Base-by-base conservation (phyloP, 2,797 vertebrate genomes). In the Parauchenoglanis punctatus region DNA sequence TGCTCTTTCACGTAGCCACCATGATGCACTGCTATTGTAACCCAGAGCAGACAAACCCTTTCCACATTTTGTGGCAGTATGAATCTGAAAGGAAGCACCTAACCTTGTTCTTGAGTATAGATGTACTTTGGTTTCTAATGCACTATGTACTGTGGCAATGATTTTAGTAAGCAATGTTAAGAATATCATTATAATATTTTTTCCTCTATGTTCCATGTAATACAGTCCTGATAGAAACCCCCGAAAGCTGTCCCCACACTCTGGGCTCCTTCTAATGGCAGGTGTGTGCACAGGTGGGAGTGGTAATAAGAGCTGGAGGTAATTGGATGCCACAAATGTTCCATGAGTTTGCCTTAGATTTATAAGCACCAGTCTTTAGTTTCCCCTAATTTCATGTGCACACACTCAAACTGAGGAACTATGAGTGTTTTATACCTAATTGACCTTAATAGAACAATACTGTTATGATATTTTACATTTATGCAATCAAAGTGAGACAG, bases 261-360 rank as follows among this genome's bases (percentile, higher is more conserved):
- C 77, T 80, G 52, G 54, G 77, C 28, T 80, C 18, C 54, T 58
- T 18, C 77, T 61, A 7, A 77, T 56, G n/a, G n/a, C 20, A 56
- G 49, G 52, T 77, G 75, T 77, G 52, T 56, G 56, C 20, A 61
- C 78, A 81, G 78, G 56, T 81, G 31, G 20, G 35, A 59, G 17
- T 56, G 44, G 56, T 61, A 81, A 81, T 35, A n/a, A 81, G 35
- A 63, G 31, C 77, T 58, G 18, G 28, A 59, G 58, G 23, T n/a
- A 59, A 80, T 58, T 10, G 25, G 25, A 54, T 35, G 3, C n/a
- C 52, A 78, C 54, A 35, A 35, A 35, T 23, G 17, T 76, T 76
- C 8, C 18, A 10, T 25, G 20, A 25, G 25, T 75, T 75, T 75
- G 20, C 44, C 13, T n/a, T 46, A 15, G 8, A 73, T 73, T 46